Base-by-base conservation (phyloP, 2,113 vertebrate genomes). In the Poeciliopsis turrubarensis region DNA sequence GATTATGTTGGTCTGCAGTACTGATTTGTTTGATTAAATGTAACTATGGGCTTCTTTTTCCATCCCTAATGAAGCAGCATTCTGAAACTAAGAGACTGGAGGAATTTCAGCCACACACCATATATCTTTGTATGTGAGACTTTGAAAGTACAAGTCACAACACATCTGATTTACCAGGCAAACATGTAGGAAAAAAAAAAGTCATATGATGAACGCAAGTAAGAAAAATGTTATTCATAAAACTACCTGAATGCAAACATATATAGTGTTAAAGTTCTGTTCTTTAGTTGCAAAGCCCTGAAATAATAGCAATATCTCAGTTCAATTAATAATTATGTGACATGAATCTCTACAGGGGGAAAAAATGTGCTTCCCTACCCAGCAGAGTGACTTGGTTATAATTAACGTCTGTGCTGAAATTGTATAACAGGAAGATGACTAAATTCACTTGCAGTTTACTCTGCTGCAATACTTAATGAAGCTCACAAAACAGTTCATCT, bases 21-120 rank as follows among this genome's bases (percentile, higher is more conserved):
- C 81, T 72, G 80, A 94, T 94, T 93, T 66, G 80, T 91, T 93
- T 94, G 92, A 93, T 94, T 93, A 93, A 93, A 94, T 93, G 91
- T 88, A 91, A 92, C 92, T 89, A 85, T 90, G 89, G 87, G 82
- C 89, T 92, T 90, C 91, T 89, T 91, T 92, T 92, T 91, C 90
- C 89, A 88, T 89, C 80, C 85, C 85, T 93, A 94, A 94, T 94
- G 93, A 94, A 94, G 90, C 91, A 91, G 91, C 91, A 89, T 89
- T 91, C 91, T 90, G 87, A 93, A 90, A 90, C 87, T 80, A 86
- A 90, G 88, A 86, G 81, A 85, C 73, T 68, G 63, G 78, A 82
- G 66, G 73, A 84, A 76, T 62, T 81, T 63, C 67, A 82, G 89
- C 87, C 90, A 89, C 31, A 73, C 51, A 26, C 39, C 3, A 14